phyloP scores from a whole-genome alignment of 2,888 invertebrate genomes.

The Hyalella azteca region DNA sequence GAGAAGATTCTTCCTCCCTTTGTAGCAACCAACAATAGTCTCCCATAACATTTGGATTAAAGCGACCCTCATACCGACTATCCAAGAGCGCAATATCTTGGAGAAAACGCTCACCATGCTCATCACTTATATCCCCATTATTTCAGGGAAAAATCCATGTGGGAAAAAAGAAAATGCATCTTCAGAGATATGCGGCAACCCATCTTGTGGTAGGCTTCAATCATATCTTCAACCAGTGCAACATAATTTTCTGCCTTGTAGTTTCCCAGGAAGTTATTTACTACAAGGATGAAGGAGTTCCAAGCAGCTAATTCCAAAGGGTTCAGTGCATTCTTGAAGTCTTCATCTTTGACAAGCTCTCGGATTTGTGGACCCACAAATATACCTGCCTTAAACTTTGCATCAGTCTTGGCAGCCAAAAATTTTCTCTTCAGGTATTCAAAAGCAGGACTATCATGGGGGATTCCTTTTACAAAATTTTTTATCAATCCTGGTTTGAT shows the following conservation, averaged over 20 bases:
- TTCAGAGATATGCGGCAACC: conserved; percentile 61
- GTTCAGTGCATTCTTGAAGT: conserved; percentile 30
- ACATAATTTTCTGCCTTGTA: conserved; percentile 42
- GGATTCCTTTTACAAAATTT: no score
- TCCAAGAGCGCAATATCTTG: no score
- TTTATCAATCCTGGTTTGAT: no score
- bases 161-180: conserved; percentile 61
- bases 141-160: conserved; percentile 62
- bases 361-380: conserved; percentile 47
- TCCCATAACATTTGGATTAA: no score
- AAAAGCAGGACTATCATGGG: no score
- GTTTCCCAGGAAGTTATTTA: conserved; percentile 46
- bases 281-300: conserved; percentile 43
- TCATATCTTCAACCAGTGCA: conserved; percentile 51
- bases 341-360: conserved; percentile 34
- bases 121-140: conserved; percentile 62
- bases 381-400: conserved; percentile 41
- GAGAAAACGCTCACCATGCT: conserved; percentile 63
- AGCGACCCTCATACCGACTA: no score
- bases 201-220: conserved; percentile 62
- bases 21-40: no score
- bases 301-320: conserved; percentile 40
- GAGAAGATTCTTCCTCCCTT: no score
- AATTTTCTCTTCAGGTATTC: no score
- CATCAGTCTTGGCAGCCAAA: no score